phyloP scores from a whole-genome alignment of 2,113 vertebrate genomes.

The Laterallus jamaicensis region DNA sequence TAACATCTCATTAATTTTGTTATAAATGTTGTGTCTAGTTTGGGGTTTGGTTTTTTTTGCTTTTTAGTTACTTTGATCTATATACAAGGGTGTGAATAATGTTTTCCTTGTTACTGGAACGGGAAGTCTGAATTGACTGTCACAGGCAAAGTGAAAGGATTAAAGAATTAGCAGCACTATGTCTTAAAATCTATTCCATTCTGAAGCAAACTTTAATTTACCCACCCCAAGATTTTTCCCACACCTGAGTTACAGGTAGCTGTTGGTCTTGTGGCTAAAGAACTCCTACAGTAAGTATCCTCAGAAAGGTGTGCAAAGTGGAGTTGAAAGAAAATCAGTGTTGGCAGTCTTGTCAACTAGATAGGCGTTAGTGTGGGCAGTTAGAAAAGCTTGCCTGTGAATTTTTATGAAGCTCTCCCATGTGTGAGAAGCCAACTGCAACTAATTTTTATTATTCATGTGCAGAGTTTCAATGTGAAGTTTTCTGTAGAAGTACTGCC shows the following conservation, averaged over 20 bases:
- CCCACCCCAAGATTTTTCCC: not conserved
- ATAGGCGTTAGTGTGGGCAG: not conserved
- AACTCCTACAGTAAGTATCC: not conserved
- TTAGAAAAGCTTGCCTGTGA: not conserved
- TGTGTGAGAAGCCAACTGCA: not conserved
- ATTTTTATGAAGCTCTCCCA: not conserved
- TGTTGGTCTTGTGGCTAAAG: not conserved
- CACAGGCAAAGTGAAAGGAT: not conserved
- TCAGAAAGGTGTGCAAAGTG: not conserved
- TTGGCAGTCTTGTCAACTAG: not conserved
- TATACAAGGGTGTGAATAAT: not conserved
- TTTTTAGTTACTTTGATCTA: not conserved
- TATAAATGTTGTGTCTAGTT: not conserved
- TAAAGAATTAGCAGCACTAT: not conserved
- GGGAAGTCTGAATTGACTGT: not conserved
- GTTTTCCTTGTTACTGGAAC: not conserved
- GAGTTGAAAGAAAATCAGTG: not conserved
- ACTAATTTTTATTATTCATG: not conserved
- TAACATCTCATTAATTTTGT: not conserved
- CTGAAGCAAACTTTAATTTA: not conserved
- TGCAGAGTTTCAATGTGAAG: not conserved
- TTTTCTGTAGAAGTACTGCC: not conserved
- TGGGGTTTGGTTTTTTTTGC: not conserved
- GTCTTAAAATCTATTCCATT: not conserved
- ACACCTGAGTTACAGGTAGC: not conserved